A percentile compares a stretch with the other conserved stretches of the same genome.
phyloP scores from a whole-genome alignment of 2,797 vertebrate species.

The Aphelocoma californica region DNA sequence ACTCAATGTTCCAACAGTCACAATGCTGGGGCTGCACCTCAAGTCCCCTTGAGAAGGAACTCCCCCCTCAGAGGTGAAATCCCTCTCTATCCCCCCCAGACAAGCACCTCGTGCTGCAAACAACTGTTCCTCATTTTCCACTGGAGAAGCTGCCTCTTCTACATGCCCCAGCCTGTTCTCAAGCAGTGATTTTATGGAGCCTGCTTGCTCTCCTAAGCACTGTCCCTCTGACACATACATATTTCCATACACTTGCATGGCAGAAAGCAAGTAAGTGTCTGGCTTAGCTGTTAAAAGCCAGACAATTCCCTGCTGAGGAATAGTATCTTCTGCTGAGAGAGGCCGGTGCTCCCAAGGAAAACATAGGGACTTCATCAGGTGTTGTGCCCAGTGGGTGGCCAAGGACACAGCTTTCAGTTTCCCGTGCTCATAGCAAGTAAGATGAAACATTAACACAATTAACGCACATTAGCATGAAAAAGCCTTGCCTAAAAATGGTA shows the following conservation, averaged over 20 bases:
- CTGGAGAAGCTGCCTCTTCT: background rate
- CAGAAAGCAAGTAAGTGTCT: background rate
- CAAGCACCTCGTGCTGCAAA: background rate
- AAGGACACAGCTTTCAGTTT: background rate
- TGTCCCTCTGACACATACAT: background rate
- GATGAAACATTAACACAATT: conserved; percentile 7
- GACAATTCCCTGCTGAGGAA: background rate
- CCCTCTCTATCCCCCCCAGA: background rate
- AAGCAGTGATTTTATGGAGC: background rate
- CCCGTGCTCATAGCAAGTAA: background rate
- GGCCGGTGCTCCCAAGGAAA: background rate
- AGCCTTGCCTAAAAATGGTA: background rate
- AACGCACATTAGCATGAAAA: background rate
- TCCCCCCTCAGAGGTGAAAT: background rate
- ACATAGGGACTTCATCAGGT: rapidly evolving
- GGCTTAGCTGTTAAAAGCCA: conserved; percentile 10
- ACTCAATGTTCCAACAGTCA: background rate
- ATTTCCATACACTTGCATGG: background rate
- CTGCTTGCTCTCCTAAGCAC: background rate
- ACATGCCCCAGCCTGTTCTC: background rate
- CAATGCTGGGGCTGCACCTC: background rate
- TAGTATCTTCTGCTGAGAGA: background rate
- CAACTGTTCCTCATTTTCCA: background rate
- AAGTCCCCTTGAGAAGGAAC: background rate
- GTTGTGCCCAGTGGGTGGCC: background rate